These are phyloP conservation scores for Semnopithecus entellus DNA, from an alignment of 2,113 vertebrate genomes.

Conservation along the genomic window DNA sequence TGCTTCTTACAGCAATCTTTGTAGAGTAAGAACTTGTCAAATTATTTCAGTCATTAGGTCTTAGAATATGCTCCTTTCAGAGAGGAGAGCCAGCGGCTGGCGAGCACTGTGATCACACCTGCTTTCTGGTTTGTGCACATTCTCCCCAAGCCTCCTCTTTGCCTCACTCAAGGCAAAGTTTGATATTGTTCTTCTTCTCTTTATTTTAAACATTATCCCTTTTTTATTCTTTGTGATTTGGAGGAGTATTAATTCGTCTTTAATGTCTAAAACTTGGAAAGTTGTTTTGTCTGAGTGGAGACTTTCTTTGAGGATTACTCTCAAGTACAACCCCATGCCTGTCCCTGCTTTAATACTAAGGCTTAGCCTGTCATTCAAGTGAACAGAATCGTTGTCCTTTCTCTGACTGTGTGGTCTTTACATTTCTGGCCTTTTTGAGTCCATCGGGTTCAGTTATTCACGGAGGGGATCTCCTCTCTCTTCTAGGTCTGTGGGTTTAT, in stretches of 20 bases:
- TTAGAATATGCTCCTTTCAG: not conserved
- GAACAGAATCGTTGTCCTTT: not conserved
- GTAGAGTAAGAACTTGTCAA: not conserved
- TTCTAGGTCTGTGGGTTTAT: not conserved
- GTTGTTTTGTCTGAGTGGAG: not conserved
- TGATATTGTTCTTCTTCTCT: not conserved
- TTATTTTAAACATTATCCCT: not conserved
- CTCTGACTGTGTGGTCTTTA: not conserved
- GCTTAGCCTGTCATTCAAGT: not conserved
- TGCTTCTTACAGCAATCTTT: not conserved
- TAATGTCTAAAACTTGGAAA: not conserved
- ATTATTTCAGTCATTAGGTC: not conserved
- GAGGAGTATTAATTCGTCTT: not conserved
- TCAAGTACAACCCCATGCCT: not conserved
- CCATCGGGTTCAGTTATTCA: not conserved
- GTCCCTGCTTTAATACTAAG: not conserved
- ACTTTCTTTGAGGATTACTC: not conserved
- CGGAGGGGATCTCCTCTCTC: not conserved
- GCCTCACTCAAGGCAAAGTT: not conserved
- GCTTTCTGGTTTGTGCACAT: not conserved
- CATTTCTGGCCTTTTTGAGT: not conserved
- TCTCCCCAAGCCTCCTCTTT: not conserved
- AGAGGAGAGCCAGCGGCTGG: not conserved
- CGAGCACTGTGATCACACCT: not conserved
- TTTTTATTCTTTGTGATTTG: not conserved